phyloP scores from a whole-genome alignment of 2,888 invertebrate species.

The Andrena trimmerana region DNA sequence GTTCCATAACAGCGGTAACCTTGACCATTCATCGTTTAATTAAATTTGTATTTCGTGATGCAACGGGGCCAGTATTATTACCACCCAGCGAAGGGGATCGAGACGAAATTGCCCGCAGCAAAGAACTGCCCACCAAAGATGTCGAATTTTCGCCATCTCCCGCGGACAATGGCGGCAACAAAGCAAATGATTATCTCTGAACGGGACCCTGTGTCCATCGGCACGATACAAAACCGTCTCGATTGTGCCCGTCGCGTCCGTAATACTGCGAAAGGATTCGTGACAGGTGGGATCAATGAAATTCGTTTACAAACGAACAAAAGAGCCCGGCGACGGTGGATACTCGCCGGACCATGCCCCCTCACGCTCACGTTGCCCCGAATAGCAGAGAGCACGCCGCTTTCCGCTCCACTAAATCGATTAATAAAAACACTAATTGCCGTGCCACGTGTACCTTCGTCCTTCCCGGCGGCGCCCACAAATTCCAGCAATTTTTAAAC shows the following conservation, averaged over 20 bases:
- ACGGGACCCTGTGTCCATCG: slow-evolving; percentile 3
- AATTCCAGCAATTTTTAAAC: neutral
- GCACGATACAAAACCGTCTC: slow-evolving; percentile 10
- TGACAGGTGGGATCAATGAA: slow-evolving; percentile 59
- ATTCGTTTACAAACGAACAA: slow-evolving; percentile 65
- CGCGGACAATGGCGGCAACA: slow-evolving; percentile 2
- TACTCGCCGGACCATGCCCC: slow-evolving; percentile 35
- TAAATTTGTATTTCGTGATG: too few relatives aligned
- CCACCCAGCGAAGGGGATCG: too few relatives aligned
- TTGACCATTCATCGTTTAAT: too few relatives aligned
- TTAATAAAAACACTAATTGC: slow-evolving; percentile 59
- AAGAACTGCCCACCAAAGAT: too few relatives aligned
- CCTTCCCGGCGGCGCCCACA: neutral
- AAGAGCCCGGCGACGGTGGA: slow-evolving; percentile 23
- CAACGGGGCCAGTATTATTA: too few relatives aligned
- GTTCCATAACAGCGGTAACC: too few relatives aligned
- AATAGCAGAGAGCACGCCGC: slow-evolving; percentile 6
- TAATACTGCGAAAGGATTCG: slow-evolving; percentile 17
- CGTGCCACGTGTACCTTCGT: neutral
- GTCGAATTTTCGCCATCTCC: too few relatives aligned
- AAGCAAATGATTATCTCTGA: slow-evolving; percentile 36
- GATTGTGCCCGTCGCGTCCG: slow-evolving; percentile 11
- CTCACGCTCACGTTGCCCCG: slow-evolving; percentile 3
- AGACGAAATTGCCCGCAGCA: too few relatives aligned
- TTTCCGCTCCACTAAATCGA: slow-evolving; percentile 44